phyloP scores from a whole-genome alignment of 2,113 vertebrate genomes.

The Tragelaphus buxtoni region DNA sequence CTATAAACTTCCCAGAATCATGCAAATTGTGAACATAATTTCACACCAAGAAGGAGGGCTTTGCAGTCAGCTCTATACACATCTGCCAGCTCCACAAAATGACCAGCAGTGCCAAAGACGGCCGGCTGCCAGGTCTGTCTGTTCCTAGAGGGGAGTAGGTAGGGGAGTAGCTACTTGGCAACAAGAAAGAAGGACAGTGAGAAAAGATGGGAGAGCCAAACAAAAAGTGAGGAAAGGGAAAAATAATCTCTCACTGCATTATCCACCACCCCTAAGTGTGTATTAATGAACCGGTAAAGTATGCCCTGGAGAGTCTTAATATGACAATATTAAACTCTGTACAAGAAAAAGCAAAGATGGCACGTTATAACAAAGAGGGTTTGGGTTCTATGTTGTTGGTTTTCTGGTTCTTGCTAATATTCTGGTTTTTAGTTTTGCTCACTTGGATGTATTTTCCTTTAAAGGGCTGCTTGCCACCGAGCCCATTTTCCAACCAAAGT shows the following conservation, averaged over 20 bases:
- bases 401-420: constrained; percentile 48
- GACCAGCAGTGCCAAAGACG: not conserved
- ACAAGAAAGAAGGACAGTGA: not conserved
- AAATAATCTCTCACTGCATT: constrained; percentile 29
- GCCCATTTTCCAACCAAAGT: constrained; percentile 64
- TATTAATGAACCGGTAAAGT: constrained; percentile 42
- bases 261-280: constrained; percentile 27
- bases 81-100: not conserved
- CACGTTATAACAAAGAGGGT: constrained; percentile 51
- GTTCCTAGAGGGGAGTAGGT: not conserved
- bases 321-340: constrained; percentile 57
- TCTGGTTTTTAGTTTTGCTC: constrained; percentile 65
- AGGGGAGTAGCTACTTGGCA: not conserved
- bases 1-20: not conserved
- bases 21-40: not conserved
- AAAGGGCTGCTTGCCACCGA: constrained; percentile 28
- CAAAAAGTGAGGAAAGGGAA: not conserved
- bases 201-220: constrained; percentile 17
- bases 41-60: not conserved
- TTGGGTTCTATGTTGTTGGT: constrained; percentile 64
- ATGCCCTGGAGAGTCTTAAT: constrained; percentile 55
- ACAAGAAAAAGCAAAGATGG: constrained; percentile 47
- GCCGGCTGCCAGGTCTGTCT: not conserved
- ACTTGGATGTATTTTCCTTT: constrained; percentile 66
- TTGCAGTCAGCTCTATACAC: not conserved